Evolutionary conservation across 2,888 invertebrate genomes (phyloP).

Genomic region (Herminia tarsipennalis): DNA sequence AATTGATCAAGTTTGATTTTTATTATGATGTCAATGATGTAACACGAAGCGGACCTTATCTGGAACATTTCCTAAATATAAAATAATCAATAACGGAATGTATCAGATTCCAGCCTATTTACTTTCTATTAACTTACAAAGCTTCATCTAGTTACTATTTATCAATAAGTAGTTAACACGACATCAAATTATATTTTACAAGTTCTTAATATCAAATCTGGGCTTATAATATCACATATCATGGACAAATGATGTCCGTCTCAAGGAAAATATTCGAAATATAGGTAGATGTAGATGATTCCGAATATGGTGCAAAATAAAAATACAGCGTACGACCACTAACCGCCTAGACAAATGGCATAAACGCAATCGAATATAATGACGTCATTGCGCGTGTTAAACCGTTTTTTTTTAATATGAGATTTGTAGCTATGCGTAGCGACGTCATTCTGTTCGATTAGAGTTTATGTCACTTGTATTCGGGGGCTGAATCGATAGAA

Average conservation of each 20-base stretch:
- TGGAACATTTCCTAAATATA: constrained; percentile 42
- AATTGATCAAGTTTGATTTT: neutral
- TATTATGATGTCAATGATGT: constrained; percentile 30
- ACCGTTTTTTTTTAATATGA: too few relatives aligned
- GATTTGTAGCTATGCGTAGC: too few relatives aligned
- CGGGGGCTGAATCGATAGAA: constrained; percentile 26
- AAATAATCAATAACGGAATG: constrained; percentile 55
- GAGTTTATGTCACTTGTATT: too few relatives aligned
- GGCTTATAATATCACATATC: constrained; percentile 83
- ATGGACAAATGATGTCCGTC: constrained; percentile 63
- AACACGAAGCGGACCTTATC: constrained; percentile 42
- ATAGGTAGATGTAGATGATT: constrained; percentile 28
- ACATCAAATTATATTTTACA: constrained; percentile 78
- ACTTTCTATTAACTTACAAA: constrained; percentile 63
- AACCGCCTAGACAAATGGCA: too few relatives aligned
- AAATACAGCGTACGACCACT: constrained; percentile 27
- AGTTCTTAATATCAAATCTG: constrained; percentile 67
- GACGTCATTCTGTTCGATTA: too few relatives aligned
- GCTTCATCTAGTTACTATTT: constrained; percentile 61
- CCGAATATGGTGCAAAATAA: constrained; percentile 31
- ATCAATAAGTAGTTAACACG: constrained; percentile 66
- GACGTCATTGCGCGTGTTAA: too few relatives aligned
- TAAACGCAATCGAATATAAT: too few relatives aligned
- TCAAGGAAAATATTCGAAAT: constrained; percentile 46
- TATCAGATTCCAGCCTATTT: constrained; percentile 49